A percentile compares a stretch with the other conserved stretches of the same genome.
Conservation (phyloP, 1,140 invertebrate genomes). For the Limonius californicus region DNA sequence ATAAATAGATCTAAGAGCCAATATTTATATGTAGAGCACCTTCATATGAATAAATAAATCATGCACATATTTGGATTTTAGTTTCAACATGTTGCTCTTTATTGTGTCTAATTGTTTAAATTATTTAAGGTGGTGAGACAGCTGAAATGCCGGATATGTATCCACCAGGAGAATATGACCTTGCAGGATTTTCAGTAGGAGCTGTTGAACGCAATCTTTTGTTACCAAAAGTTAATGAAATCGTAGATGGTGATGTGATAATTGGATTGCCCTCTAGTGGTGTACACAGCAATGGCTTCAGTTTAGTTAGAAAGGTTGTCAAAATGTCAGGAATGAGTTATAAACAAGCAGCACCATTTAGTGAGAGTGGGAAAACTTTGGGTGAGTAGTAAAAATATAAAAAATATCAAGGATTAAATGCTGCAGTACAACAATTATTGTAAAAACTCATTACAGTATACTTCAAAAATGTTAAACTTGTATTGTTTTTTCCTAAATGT, state of each 20-base stretch:
- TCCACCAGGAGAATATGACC: slow-evolving; percentile 78
- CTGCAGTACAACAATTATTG: too few relatives aligned
- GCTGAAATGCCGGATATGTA: slow-evolving; percentile 97
- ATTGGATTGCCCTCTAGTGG: slow-evolving; percentile 87
- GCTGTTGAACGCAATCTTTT: slow-evolving; percentile 75
- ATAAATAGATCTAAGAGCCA: too few relatives aligned
- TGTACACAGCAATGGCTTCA: slow-evolving; percentile 95
- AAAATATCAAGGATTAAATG: too few relatives aligned
- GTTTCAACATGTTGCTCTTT: too few relatives aligned
- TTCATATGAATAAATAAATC: too few relatives aligned
- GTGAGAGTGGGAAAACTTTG: slow-evolving; percentile 55
- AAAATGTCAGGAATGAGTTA: slow-evolving; percentile 62
- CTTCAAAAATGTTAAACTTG: not conserved
- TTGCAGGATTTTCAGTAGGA: slow-evolving; percentile 94
- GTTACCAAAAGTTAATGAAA: slow-evolving; percentile 68
- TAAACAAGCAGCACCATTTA: slow-evolving; percentile 75
- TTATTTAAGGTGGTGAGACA: slow-evolving; percentile 90
- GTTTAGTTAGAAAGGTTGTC: slow-evolving; percentile 84
- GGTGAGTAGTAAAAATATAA: slow-evolving; percentile 45
- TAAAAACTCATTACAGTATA: not conserved
- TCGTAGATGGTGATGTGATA: slow-evolving; percentile 75
- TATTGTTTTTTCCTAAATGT: slow-evolving; percentile 11
- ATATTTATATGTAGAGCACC: too few relatives aligned
- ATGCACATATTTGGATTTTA: too few relatives aligned
- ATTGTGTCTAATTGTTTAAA: too few relatives aligned